Conservation (phyloP, 2,113 vertebrate species). For the Agelaius phoeniceus region DNA sequence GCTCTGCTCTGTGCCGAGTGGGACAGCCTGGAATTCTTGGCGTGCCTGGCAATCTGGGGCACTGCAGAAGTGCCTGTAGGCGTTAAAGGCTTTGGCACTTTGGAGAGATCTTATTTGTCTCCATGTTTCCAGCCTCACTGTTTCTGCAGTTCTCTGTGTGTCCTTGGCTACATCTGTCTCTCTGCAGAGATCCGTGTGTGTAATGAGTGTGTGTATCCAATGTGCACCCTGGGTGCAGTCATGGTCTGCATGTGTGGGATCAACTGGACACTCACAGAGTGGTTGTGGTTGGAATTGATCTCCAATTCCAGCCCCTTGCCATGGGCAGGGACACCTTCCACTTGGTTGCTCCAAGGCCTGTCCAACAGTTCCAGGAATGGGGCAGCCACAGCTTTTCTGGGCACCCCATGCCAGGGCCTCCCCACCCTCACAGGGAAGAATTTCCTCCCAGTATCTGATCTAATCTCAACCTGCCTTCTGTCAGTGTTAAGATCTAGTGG, state of each 20-base stretch:
- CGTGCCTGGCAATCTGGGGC: not conserved
- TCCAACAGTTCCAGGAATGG: not conserved
- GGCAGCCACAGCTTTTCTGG: not conserved
- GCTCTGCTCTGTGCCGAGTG: fast-evolving
- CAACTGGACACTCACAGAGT: fast-evolving
- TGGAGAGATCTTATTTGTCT: not conserved
- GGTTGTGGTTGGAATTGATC: not conserved
- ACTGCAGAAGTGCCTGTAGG: not conserved
- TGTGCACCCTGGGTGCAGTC: fast-evolving
- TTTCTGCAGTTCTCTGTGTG: not conserved
- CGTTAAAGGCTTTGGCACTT: not conserved
- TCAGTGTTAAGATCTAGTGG: not conserved
- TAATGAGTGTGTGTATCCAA: fast-evolving
- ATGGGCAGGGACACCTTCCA: not conserved
- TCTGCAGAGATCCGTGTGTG: fast-evolving
- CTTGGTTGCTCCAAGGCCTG: not conserved
- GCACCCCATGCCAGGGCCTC: fast-evolving
- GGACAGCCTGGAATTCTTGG: not conserved
- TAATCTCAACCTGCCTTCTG: not conserved
- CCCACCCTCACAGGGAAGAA: not conserved
- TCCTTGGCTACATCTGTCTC: not conserved
- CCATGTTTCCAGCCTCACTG: not conserved
- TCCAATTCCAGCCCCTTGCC: not conserved
- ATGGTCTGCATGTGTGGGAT: fast-evolving
- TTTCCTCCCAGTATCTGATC: not conserved